Evolutionary conservation across 2,113 vertebrate genomes (phyloP).

Genomic region (Aramus guarauna): DNA sequence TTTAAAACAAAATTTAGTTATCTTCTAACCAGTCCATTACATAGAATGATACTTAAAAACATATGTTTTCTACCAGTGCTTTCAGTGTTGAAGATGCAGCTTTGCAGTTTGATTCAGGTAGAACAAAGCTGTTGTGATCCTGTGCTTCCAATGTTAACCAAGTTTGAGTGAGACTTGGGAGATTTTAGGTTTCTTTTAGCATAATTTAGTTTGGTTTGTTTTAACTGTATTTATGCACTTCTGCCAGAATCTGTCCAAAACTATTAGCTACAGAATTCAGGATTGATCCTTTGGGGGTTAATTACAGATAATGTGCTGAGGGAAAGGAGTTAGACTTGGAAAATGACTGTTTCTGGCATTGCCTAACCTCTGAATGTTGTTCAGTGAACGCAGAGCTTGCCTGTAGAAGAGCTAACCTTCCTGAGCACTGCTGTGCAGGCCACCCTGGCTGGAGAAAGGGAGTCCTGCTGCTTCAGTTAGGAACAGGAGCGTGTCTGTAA

Average conservation of each 20-base stretch:
- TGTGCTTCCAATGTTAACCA: neutral
- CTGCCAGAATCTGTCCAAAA: neutral
- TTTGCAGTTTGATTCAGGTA: neutral
- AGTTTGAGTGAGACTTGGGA: neutral
- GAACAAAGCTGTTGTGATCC: neutral
- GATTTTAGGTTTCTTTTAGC: neutral
- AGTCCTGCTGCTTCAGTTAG: neutral
- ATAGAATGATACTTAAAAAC: neutral
- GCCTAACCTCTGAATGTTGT: neutral
- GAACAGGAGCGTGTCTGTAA: neutral
- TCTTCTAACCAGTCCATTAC: neutral
- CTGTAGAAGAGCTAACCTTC: neutral
- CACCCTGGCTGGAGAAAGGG: neutral
- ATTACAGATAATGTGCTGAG: neutral
- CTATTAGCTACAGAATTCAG: neutral
- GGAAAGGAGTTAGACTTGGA: neutral
- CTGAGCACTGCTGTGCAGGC: neutral
- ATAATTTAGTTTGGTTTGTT: neutral
- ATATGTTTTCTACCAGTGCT: neutral
- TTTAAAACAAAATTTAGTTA: neutral
- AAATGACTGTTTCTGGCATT: neutral
- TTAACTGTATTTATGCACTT: neutral
- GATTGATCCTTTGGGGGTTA: neutral
- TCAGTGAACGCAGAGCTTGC: neutral
- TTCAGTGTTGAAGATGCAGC: neutral